phyloP scores from a whole-genome alignment of 2,888 invertebrate genomes.

The Lydus trimaculatus region DNA sequence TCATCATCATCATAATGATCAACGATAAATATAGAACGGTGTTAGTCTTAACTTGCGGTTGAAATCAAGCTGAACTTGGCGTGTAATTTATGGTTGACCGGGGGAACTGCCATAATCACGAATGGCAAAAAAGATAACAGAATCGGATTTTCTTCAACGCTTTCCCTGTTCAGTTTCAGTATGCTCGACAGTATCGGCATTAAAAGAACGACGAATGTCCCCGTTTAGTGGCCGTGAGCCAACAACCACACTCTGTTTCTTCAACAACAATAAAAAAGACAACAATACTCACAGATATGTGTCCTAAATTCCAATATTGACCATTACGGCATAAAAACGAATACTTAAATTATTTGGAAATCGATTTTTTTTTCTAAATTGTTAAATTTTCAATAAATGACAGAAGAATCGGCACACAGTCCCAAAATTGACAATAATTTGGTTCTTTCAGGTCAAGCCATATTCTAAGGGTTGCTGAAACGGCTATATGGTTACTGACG shows the following conservation, averaged over 20 bases:
- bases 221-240: conserved; percentile 38
- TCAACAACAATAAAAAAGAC: neutral
- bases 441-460: conserved; percentile 45
- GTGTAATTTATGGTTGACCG: conserved; percentile 55
- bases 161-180: conserved; percentile 53
- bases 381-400: neutral
- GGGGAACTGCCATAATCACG: conserved; percentile 58
- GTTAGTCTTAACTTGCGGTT: conserved; percentile 53
- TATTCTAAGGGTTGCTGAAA: conserved; percentile 47
- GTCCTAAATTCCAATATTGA: neutral
- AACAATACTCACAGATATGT: neutral
- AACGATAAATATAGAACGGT: conserved; percentile 28
- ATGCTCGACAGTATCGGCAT: conserved; percentile 50
- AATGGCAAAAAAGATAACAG: conserved; percentile 63
- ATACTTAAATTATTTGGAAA: neutral
- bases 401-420: conserved; percentile 34
- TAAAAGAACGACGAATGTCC: conserved; percentile 33
- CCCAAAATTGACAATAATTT: conserved; percentile 36
- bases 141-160: conserved; percentile 58
- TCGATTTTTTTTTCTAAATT: neutral
- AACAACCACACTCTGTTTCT: conserved; percentile 24
- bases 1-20: neutral
- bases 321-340: neutral
- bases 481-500: conserved; percentile 56
- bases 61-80: conserved; percentile 53